Conservation (phyloP, 2,797 vertebrate genomes). For the Muscicapa striata region DNA sequence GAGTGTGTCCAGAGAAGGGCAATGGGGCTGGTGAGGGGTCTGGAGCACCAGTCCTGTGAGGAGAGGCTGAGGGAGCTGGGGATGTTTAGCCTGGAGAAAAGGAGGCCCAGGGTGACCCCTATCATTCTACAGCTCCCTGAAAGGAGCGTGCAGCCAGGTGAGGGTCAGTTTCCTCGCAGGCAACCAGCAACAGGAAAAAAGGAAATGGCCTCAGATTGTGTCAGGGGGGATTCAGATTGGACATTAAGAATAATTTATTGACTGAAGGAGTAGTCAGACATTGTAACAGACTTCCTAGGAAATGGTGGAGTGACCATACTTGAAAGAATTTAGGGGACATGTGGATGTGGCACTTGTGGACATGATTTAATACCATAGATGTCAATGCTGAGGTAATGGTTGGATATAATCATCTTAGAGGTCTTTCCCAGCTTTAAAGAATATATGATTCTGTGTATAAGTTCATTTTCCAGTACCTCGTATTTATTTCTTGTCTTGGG, state of each 20-base stretch:
- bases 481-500: neutral
- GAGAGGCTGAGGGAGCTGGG: accelerated
- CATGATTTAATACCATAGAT: neutral
- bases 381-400: too few relatives aligned
- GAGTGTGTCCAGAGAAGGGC: accelerated
- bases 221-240: neutral
- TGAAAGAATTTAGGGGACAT: neutral
- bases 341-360: neutral
- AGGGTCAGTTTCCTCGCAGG: accelerated
- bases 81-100: accelerated
- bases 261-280: neutral
- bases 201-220: neutral
- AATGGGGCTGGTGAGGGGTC: accelerated
- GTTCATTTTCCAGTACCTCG: neutral
- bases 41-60: neutral
- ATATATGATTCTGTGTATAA: neutral
- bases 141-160: accelerated
- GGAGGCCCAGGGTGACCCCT: too few relatives aligned
- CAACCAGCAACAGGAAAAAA: accelerated
- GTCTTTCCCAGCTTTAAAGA: neutral
- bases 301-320: neutral
- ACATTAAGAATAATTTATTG: neutral
- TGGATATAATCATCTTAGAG: neutral
- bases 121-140: neutral
- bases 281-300: neutral